Conservation (phyloP, 2,113 vertebrate genomes). For the Xenus cinereus region DNA sequence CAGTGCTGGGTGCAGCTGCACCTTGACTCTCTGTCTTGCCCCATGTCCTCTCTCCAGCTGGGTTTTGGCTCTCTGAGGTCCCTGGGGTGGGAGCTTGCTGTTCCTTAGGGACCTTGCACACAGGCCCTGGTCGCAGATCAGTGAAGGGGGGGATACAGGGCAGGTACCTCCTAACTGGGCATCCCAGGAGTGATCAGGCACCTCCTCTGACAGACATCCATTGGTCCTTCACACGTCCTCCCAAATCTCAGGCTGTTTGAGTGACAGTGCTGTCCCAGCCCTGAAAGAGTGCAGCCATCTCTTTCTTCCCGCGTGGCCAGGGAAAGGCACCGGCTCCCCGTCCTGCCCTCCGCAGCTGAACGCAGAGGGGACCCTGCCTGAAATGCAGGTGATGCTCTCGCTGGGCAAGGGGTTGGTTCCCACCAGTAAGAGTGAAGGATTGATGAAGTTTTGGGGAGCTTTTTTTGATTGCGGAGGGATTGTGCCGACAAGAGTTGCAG, state of each 20-base stretch:
- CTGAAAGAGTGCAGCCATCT: rapidly evolving
- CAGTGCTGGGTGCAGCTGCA: rapidly evolving
- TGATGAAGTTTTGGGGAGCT: background rate
- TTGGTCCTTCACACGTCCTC: background rate
- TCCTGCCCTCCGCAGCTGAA: background rate
- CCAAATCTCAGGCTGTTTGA: background rate
- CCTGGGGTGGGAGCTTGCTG: background rate
- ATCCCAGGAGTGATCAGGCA: background rate
- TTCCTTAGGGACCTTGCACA: background rate
- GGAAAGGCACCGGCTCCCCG: background rate
- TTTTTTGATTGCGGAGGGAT: background rate
- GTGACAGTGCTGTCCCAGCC: background rate
- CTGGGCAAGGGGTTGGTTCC: background rate
- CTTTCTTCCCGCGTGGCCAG: rapidly evolving
- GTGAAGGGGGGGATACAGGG: background rate
- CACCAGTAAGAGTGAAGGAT: background rate
- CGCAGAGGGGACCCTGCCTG: rapidly evolving
- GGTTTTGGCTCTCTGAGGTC: background rate
- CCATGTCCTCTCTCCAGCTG: background rate
- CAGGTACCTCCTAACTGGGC: background rate
- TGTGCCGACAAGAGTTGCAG: background rate
- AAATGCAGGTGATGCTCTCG: rapidly evolving
- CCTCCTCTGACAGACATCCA: background rate
- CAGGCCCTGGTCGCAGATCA: background rate
- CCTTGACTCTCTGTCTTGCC: background rate